Base-by-base conservation (phyloP, 2,797 vertebrate species). In the Anguilla anguilla region DNA sequence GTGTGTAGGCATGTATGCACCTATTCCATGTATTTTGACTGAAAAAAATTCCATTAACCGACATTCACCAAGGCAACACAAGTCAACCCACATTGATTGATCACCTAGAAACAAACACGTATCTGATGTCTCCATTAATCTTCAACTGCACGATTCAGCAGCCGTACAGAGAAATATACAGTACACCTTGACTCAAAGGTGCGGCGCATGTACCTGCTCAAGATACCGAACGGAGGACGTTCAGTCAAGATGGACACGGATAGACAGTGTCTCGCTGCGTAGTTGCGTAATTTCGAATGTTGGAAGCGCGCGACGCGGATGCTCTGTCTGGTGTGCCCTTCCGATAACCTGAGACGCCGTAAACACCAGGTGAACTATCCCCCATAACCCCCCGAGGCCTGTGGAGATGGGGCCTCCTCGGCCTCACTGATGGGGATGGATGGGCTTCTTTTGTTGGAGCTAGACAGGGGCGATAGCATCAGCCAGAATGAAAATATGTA, bases 291-390 rank as follows among this genome's bases (percentile, higher is more conserved):
- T 88, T 86, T 61, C 22, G 22, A 79, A 72, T n/a, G 43, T 82
- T 82, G 31, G 43, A 81, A 51, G 51, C 61, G 74, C 43, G 87
- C 61, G 35, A 74, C 87, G 46, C 7, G 72, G 53, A 74, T 53
- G 86, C 85, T 74, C 72, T 64, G 61, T 85, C 53, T 25, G 22
- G 64, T 81, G 67, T 89, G 86, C 86, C 86, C 88, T 85, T 69
- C 86, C 51, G 69, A 87, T 89, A 89, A 89, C 88, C 88, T 79
- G 88, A 89, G 88, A 86, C 88, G 85, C 83, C 69, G 81, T 89
- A 87, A 89, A 89, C 85, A 88, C 61, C 83, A 83, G 88, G 88
- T 87, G 86, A 87, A 85, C 86, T 89, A 87, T 87, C 85, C 88
- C 79, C 51, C 43, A 57, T 67, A 72, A n/a, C 22, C 74, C 74